Evolutionary conservation across 2,113 vertebrate genomes (phyloP).

Genomic region (Oreochromis niloticus): DNA sequence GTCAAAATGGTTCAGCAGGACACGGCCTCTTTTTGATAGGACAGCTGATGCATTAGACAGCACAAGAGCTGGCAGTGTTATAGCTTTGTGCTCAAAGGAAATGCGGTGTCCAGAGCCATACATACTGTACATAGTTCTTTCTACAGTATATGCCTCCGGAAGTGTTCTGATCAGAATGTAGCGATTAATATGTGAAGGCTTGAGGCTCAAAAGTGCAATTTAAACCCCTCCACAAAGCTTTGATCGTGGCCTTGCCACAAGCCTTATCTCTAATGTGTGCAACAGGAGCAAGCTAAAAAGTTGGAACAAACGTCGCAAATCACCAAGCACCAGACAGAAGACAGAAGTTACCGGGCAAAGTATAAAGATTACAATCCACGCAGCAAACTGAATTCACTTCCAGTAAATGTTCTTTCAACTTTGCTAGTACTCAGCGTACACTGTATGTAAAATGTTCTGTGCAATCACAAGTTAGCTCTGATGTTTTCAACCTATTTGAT

Average conservation of each 20-base stretch:
- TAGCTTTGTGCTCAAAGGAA: constrained; percentile 7
- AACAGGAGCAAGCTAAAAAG: constrained; percentile 51
- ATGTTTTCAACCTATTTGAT: constrained; percentile 43
- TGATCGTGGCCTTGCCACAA: constrained; percentile 67
- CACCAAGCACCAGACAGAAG: constrained; percentile 20
- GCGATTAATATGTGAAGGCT: constrained; percentile 52
- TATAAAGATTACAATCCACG: constrained; percentile 17
- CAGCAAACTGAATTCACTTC: constrained; percentile 32
- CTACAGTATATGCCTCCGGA: constrained; percentile 51
- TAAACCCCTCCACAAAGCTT: constrained; percentile 63
- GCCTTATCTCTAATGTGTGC: constrained; percentile 64
- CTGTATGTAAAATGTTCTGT: constrained; percentile 38
- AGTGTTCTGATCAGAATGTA: constrained; percentile 65
- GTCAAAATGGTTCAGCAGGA: constrained; percentile 56
- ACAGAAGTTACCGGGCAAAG: constrained; percentile 10
- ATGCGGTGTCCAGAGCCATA: constrained; percentile 54
- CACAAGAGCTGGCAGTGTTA: background rate
- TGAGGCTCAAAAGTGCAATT: constrained; percentile 75
- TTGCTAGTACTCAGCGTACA: constrained; percentile 33
- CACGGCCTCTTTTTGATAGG: constrained; percentile 18
- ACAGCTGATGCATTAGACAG: background rate
- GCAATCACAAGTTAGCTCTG: constrained; percentile 49
- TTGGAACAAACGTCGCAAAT: constrained; percentile 42
- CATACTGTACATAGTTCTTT: constrained; percentile 41
- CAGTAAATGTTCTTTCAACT: constrained; percentile 34